Evolutionary conservation across 2,888 invertebrate genomes (phyloP), one percentile per base, ranked within the genome.

Genomic region (Arrhopalites spinosus): DNA sequence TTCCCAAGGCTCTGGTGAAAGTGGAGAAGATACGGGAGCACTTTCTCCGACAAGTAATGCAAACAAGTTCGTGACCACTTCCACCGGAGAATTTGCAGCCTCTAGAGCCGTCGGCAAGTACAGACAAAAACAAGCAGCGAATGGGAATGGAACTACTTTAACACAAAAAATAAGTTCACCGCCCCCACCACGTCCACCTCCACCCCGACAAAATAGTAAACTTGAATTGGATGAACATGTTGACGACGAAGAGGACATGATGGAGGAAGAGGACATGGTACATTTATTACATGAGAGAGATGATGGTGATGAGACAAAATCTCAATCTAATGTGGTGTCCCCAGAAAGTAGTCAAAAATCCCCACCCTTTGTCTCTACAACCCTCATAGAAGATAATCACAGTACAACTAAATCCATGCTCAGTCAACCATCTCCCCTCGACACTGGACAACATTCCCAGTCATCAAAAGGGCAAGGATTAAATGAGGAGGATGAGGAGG

Each of bases 31-130:
- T 11, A 59, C 36, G 11, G 13, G 78, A 76, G 88, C 89, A n/a
- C 85, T 87, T 11, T 25, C 72, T 23, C 72, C 72, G 13, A 59
- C 20, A 23, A 23, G 59, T 7, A 27, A 25, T 27, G 59, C 23
- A 25, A 59, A 25, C 25, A 59, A 59, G 25, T 59, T 59, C 15
- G 11, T 59, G 2, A 25, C 17, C 20, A 20, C 20, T 5, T 89
- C 91, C 20, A 91, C 92, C 13, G 92, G 93, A 89, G 93, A 93
- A 84, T 93, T 93, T 85, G 93, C 93, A 0, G 93, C 93, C 0
- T 93, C 93, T 0, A 87, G 93, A 84, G 93, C 93, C 0, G 86
- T 93, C 29, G 93, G 93, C 29, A 93, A 92, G 86, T 93, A 93
- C 84, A 87, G 93, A 64, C 88, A 92, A 81, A 80, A 83, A 72